Base-by-base conservation (phyloP, 2,797 vertebrate species). In the Lithobates pipiens region DNA sequence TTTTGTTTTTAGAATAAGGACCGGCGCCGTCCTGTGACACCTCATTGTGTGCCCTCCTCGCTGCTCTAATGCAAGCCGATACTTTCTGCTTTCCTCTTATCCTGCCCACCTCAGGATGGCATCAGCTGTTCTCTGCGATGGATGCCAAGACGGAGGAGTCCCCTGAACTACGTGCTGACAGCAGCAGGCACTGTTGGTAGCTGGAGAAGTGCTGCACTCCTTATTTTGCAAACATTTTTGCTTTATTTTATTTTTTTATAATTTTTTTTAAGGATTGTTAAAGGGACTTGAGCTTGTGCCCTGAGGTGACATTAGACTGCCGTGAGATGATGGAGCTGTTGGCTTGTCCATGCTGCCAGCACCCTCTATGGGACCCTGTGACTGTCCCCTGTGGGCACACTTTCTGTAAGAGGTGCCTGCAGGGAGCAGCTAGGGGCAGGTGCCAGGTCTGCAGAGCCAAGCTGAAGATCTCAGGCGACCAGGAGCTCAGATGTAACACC, bases 351-450 rank as follows among this genome's bases (percentile, higher is more conserved):
- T 85, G 91, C 23, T 98, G 97, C 39, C 91, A 90, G 82, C 92
- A 95, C 82, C 89, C 95, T 4, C 94, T 98, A 89, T 93, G 92
- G 90, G 95, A 97, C 85, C 96, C 97, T 61, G 94, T 96, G 88
- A 97, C 96, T n/a, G 88, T 95, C 89, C 89, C 92, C 4, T 98
- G 97, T 91, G 97, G 97, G 0, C 96, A 97, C 91, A 94, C 96
- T 10, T 95, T 96, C 86, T 98, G 97, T 91, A 93, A 94, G 80
- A 87, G 94, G 11, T 98, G 97, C 90, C 90, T 94, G 16, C 88
- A 88, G 13, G 89, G 86, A 21, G 89, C 83, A 89, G 89, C 93
- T 16, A 94, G 92, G 34, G 57, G 93, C 73, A 93, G 89, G 85
- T 97, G 97, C 83, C 94, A 93, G 13, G 71, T 91, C 5, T 98